phyloP scores from a whole-genome alignment of 2,797 vertebrate genomes.

The Cryptoblepharus egeriae region DNA sequence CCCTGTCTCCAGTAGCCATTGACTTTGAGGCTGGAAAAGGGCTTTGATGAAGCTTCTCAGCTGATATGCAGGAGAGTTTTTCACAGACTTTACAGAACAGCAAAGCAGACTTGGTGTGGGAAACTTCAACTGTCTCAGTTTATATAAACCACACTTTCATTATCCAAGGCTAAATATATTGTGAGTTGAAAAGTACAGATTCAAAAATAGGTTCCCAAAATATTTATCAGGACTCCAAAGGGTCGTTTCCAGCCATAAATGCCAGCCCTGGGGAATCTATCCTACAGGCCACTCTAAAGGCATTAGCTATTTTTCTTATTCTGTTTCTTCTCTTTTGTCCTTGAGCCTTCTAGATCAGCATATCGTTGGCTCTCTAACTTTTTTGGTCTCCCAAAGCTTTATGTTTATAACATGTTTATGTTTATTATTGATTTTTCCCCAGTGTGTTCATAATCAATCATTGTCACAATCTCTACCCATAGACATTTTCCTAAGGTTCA shows the following conservation, averaged over 20 bases:
- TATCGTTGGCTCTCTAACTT: slow-evolving; percentile 54
- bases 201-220: slow-evolving; percentile 74
- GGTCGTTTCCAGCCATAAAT: slow-evolving; percentile 55
- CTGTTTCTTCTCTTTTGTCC: slow-evolving; percentile 31
- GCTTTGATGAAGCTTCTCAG: not conserved
- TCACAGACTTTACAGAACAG: rapidly evolving
- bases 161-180: slow-evolving; percentile 71
- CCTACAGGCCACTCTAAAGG: slow-evolving; percentile 46
- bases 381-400: slow-evolving; percentile 44
- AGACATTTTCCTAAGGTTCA: slow-evolving; percentile 9
- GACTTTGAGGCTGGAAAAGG: not conserved
- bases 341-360: slow-evolving; percentile 54
- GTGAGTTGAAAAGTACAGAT: slow-evolving; percentile 62
- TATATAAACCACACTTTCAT: slow-evolving; percentile 66
- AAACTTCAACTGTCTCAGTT: slow-evolving; percentile 61
- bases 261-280: slow-evolving; percentile 48
- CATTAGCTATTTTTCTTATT: slow-evolving; percentile 50
- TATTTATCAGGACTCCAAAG: slow-evolving; percentile 61
- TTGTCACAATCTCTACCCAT: not conserved
- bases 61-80: not conserved
- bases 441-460: slow-evolving; percentile 4
- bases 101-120: slow-evolving; percentile 60
- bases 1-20: too few relatives aligned
- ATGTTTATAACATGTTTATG: slow-evolving; percentile 45
- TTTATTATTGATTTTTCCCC: slow-evolving; percentile 39